These are phyloP conservation scores for Lasius fuliginosus DNA, from an alignment of 2,888 invertebrate genomes.

Conservation along the genomic window DNA sequence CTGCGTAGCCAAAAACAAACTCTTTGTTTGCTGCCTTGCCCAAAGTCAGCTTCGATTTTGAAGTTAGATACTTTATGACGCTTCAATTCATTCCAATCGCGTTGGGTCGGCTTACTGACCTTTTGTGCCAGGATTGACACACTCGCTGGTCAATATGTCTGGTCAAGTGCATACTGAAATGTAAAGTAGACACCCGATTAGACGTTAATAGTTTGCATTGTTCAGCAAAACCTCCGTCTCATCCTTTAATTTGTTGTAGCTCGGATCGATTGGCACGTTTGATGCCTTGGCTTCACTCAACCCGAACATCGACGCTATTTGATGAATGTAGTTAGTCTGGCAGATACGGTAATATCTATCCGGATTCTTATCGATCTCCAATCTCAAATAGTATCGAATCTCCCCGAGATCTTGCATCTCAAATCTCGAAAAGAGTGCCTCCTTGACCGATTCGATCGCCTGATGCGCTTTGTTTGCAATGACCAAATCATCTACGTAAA, in stretches of 20 bases:
- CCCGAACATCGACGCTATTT: neutral
- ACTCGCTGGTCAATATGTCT: neutral
- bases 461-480: neutral
- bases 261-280: neutral
- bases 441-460: neutral
- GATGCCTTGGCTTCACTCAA: neutral
- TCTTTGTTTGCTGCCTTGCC: neutral
- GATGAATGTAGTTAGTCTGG: neutral
- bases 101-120: neutral
- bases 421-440: neutral
- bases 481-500: neutral
- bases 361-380: constrained; percentile 1
- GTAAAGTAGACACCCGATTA: neutral
- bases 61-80: neutral
- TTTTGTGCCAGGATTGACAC: neutral
- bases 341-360: neutral
- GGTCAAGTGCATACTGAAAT: neutral
- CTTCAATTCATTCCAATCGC: neutral
- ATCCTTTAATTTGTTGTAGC: neutral
- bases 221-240: neutral
- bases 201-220: neutral
- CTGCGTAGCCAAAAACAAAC: neutral
- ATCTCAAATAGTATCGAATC: neutral
- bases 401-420: neutral
- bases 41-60: neutral